Base-by-base conservation (phyloP, 2,113 vertebrate species). In the Platanista minor region DNA sequence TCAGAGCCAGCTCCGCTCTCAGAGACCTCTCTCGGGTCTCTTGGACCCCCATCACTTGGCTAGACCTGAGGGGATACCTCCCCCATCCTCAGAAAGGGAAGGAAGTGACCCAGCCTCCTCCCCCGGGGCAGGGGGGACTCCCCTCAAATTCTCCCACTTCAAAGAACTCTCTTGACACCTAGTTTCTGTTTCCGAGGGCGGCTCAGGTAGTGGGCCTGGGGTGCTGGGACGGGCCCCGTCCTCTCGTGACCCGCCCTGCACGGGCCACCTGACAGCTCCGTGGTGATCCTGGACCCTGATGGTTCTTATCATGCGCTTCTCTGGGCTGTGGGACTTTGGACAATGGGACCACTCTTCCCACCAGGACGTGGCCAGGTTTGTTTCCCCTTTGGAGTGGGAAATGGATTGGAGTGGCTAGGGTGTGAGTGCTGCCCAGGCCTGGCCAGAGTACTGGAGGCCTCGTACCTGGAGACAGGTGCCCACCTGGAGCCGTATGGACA, bases 201-300 rank as follows among this genome's bases (percentile, higher is more conserved):
- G 6, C 17, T 71, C 27, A 21, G 59, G 82, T 25, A 4, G 23
- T 8, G 41, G 54, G 29, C 27, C 12, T 23, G 20, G 25, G 29
- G 43, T 25, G 11, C 33, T 1, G 2, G 91, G 36, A 31, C 0
- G 1, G 62, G 12, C 41, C 36, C 33, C 41, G 3, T 31, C 25
- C 67, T n/a, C 67, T 67, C 0, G 0, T 1, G 31, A 8, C 5
- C 8, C 8, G 36, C 71, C 67, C 23, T 83, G 27, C 13, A 17
- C 0, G 0, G 13, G 21, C 61, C 52, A 29, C 3, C 8, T 1
- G 36, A 10, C 2, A 36, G 21, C 29, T 52, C 59, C 4, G 0
- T 10, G 18, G 2, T 14, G 13, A 8, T 67, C 57, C 49, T 69
- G 21, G 31, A 36, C n/a, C 49, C 39, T 14, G 46, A 6, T 17